Percentiles rank a stretch among this genome's conserved stretches.
phyloP scores from a whole-genome alignment of 2,888 invertebrate genomes.

The Orgyia antiqua region DNA sequence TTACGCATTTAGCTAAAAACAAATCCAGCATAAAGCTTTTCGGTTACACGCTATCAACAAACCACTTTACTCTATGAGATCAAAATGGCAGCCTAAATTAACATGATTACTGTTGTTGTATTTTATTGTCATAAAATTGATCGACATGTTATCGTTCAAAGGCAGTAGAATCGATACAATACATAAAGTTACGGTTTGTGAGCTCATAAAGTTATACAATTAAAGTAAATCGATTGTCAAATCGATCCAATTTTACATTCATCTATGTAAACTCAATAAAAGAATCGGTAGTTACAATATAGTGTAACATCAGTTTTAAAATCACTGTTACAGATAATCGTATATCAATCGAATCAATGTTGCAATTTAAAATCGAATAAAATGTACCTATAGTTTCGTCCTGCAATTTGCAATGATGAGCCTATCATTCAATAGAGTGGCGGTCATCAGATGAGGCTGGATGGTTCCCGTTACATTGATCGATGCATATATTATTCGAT shows the following conservation, averaged over 20 bases:
- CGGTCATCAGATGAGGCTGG: constrained; percentile 21
- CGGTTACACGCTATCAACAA: no score
- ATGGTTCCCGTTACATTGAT: constrained; percentile 35
- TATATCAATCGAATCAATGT: constrained; percentile 23
- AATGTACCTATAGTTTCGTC: constrained; percentile 46
- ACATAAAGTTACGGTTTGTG: constrained; percentile 21
- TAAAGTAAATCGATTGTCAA: constrained; percentile 29
- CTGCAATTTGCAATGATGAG: constrained; percentile 63
- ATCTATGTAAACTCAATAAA: constrained; percentile 20
- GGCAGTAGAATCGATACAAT: constrained; percentile 16
- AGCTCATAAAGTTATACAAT: constrained; percentile 19
- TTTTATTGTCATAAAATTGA: no score
- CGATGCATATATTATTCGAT: constrained; percentile 34
- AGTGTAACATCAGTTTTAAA: no score
- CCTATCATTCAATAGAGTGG: constrained; percentile 37
- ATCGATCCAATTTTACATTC: constrained; percentile 15
- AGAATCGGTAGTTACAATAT: constrained; percentile 16
- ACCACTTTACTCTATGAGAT: no score
- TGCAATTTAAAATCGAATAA: constrained; percentile 58
- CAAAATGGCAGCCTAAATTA: no score
- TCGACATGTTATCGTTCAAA: no score
- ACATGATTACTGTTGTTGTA: no score
- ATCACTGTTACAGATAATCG: no score
- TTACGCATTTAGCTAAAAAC: no score
- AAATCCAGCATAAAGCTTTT: no score